Conservation (phyloP, 2,113 vertebrate species). For the Erythrocercus mccallii region DNA sequence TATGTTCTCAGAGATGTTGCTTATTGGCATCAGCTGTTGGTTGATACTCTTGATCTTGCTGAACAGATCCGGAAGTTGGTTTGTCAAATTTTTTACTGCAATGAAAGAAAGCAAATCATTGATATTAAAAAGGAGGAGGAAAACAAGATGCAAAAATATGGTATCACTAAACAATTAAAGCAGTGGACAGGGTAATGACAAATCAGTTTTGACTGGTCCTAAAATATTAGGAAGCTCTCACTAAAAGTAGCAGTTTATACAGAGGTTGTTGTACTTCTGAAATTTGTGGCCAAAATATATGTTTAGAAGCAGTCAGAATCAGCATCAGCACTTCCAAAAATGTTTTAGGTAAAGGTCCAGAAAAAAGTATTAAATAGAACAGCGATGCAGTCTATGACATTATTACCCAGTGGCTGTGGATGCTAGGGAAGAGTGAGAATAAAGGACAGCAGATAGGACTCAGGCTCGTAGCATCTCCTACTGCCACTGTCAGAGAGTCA, state of each 20-base stretch:
- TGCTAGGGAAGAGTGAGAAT: background rate
- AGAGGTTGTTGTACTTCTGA: background rate
- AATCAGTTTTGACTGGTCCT: background rate
- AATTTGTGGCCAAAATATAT: too few species aligned
- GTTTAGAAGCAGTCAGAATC: background rate
- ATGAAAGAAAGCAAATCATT: background rate
- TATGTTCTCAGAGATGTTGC: constrained; percentile 88
- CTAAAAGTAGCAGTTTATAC: background rate
- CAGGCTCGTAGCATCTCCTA: background rate
- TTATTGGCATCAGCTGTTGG: constrained; percentile 76
- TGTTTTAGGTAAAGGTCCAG: background rate
- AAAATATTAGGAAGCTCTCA: background rate
- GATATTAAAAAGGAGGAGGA: background rate
- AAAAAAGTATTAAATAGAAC: background rate
- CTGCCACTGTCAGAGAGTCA: background rate
- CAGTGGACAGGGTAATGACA: background rate
- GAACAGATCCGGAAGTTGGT: constrained; percentile 86
- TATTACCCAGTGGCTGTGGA: background rate
- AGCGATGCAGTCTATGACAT: background rate
- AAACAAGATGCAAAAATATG: background rate
- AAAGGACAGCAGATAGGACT: background rate
- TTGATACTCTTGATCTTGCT: constrained; percentile 85
- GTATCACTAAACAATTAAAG: background rate
- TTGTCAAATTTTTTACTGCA: constrained; percentile 85
- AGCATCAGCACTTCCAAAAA: background rate